phyloP scores from a whole-genome alignment of 2,113 vertebrate genomes.

The Andinoacara biseriatus region DNA sequence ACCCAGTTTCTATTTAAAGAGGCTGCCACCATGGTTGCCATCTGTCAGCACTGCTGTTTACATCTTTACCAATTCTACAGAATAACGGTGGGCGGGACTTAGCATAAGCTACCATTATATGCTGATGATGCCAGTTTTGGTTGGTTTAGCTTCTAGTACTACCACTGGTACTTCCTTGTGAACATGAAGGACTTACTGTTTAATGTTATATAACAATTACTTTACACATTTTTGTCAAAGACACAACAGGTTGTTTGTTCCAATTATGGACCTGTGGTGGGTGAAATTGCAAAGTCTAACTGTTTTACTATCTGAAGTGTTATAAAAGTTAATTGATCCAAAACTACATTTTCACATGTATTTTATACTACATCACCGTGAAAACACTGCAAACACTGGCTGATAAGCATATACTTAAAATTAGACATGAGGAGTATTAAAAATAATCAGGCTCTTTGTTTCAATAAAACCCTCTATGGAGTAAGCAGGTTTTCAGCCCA shows the following conservation, averaged over 20 bases:
- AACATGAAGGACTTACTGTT: not conserved
- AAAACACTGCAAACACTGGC: not conserved
- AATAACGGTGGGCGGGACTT: not conserved
- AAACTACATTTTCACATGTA: not conserved
- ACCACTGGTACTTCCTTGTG: not conserved
- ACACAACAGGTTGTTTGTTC: not conserved
- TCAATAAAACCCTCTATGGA: not conserved
- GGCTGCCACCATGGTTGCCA: not conserved
- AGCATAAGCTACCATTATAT: constrained; percentile 8
- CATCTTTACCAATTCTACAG: not conserved
- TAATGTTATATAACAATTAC: not conserved
- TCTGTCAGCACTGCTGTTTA: constrained; percentile 4
- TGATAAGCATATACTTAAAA: not conserved
- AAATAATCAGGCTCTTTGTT: not conserved
- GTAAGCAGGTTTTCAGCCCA: not conserved
- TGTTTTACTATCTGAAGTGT: not conserved
- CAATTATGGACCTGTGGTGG: not conserved
- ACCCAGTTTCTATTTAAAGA: not conserved
- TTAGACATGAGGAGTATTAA: not conserved
- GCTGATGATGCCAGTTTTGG: not conserved
- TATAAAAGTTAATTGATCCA: not conserved
- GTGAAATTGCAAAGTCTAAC: not conserved
- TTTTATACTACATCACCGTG: not conserved
- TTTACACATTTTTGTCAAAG: not conserved
- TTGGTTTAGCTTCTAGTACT: not conserved